Base-by-base conservation (phyloP, 2,113 vertebrate species). In the Antigone vipio region DNA sequence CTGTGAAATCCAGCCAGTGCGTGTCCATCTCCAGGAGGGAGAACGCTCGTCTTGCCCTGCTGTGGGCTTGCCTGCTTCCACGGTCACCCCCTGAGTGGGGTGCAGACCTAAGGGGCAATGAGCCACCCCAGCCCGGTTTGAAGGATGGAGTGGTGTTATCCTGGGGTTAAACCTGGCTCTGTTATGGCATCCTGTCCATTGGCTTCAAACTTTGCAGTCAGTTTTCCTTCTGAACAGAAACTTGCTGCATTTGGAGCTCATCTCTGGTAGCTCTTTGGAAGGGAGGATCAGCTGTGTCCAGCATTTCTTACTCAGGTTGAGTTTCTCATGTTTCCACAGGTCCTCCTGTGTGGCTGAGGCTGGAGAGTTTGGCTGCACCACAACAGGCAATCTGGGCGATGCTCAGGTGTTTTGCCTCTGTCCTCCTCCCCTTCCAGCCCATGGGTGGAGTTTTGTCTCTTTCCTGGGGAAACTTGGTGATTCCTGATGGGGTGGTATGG, bases 111-210 rank as follows among this genome's bases (percentile, higher is more conserved):
- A 40, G 26, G 55, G 56, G 17, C 18, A 35, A 9, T 1, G 15
- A 44, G 55, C 23, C 1, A 2, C 34, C 44, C 21, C 59, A 34
- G 32, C 67, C n/a, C 7, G 2, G 1, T 77, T 74, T 81, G 64
- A 55, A 77, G 63, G 38, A 45, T 44, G 34, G 35, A 15, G 13
- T 90, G 24, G 30, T 72, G 40, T 59, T 82, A 47, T 21, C 67
- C 40, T 85, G 69, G 35, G 11, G n/a, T 92, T 78, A 63, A 58
- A 17, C 32, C 74, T 71, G 38, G 32, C 64, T 85, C 53, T 64
- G 8, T 63, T 82, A 35, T 1, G 3, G 35, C 0, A 0, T 50
- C 35, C 66, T 82, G 30, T 76, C 78, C 7, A 0, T 52, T 58
- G n/a, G 74, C 62, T 89, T 81, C 50, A 42, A 63, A 63, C 64